Base-by-base conservation (phyloP, 2,797 vertebrate genomes). In the Lindbergichthys nudifrons region DNA sequence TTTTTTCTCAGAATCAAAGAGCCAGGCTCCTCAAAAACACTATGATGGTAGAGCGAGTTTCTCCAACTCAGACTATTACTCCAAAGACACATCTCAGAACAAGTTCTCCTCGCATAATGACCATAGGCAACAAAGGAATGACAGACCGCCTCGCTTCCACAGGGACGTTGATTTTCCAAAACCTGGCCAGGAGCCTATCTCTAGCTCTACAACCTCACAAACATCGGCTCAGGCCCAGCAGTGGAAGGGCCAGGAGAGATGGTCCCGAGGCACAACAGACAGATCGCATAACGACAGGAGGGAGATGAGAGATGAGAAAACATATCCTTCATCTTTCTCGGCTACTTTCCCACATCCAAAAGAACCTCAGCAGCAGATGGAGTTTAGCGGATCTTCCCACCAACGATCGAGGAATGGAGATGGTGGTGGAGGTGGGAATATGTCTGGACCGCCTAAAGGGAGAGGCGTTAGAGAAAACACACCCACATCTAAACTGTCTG, bases 141-240 rank as follows among this genome's bases (percentile, higher is more conserved):
- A 99, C 84, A 95, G 96, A 70, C 97, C 97, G 0, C 97, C 98
- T 78, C 97, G 97, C 75, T 99, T 99, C 90, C 96, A 97, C 90
- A 95, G 90, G 83, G 98, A 99, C 71, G 89, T 87, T 41, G 96
- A 97, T 70, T 95, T 95, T 82, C 94, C 94, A 39, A 97, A 96
- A 80, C 95, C 96, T 21, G 77, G 91, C 84, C 93, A 94, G 70
- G 96, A 98, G 77, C 81, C 91, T 23, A 72, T 85, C 19, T 92
- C 92, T 21, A 91, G 94, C 67, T 80, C 56, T 42, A 11, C 79
- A 4, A 61, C 73, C 19, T 52, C 77, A n/a, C 77, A 84, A n/a
- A 75, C 65, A 15, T 80, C 90, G 48, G 77, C 60, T 56, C 90
- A 83, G 13, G 32, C 86, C 51, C 96, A 89, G 82, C 92, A 95